Evolutionary conservation across 2,888 invertebrate genomes (phyloP), one percentile per base, ranked within the genome.

Genomic region (Perizoma flavofasciatum): DNA sequence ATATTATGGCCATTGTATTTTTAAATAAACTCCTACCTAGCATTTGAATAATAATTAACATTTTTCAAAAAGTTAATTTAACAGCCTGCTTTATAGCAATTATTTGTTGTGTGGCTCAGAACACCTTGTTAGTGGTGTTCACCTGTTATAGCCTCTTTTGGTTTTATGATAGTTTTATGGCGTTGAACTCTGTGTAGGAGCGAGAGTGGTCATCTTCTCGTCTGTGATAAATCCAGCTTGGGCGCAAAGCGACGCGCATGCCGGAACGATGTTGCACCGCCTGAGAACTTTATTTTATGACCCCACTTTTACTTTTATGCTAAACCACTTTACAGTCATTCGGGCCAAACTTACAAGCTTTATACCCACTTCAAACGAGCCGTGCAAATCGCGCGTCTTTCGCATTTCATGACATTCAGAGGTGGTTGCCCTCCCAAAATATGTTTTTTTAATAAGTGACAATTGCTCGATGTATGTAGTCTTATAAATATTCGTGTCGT

Each of bases 251-350:
- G 67, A 65, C 69, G 68, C 77, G 75, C 68, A 4, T 76, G 75
- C 48, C 70, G 72, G 78, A 83, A 81, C 85, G 75, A 74, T 74
- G 73, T 70, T 60, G 68, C 55, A 49, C 65, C 66, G 77, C 74
- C 74, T 74, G 78, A 70, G 81, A 78, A 81, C 77, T 83, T 81
- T 72, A 79, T 86, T 87, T 87, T 85, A 87, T 87, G 79, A 81
- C 76, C 73, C 77, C 79, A 87, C 88, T 88, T 80, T 88, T 83
- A 86, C 87, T 87, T 88, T 86, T 83, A 80, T 70, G 69, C 67
- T 67, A 74, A 74, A 72, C 72, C 64, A 70, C 74, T 72, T 73
- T 69, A 64, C 55, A 65, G 51, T 60, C 45, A 69, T 68, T 59
- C 49, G 51, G 45, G 48, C 64, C 53, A 51, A 64, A 57, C 44